phyloP scores from a whole-genome alignment of 2,113 vertebrate species.

The Chaenogobius annularis region DNA sequence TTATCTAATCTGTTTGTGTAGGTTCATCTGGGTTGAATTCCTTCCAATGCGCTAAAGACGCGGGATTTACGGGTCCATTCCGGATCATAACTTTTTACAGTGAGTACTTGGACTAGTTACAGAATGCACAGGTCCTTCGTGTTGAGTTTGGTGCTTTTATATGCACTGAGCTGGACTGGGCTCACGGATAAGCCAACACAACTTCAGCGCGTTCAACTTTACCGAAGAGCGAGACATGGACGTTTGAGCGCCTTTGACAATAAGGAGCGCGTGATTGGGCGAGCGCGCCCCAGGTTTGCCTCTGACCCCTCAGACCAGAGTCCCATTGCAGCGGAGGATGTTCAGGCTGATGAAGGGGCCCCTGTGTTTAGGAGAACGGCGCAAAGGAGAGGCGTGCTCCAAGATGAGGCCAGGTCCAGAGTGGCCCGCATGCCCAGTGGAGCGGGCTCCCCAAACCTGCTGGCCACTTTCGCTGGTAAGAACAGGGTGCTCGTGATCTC shows the following conservation, averaged over 20 bases:
- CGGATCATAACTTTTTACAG: slow-evolving; percentile 16
- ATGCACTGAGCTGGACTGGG: slow-evolving; percentile 74
- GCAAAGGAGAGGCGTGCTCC: slow-evolving; percentile 65
- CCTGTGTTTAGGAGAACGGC: slow-evolving; percentile 54
- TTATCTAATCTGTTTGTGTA: not conserved
- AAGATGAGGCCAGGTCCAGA: slow-evolving; percentile 82
- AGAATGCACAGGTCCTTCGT: slow-evolving; percentile 68
- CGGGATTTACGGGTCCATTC: slow-evolving; percentile 26
- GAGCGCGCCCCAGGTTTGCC: slow-evolving; percentile 38
- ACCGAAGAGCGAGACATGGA: slow-evolving; percentile 30
- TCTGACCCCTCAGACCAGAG: slow-evolving; percentile 60
- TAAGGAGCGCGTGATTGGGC: slow-evolving; percentile 16
- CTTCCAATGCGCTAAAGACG: slow-evolving; percentile 51
- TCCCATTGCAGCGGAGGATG: slow-evolving; percentile 21
- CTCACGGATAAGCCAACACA: slow-evolving; percentile 59
- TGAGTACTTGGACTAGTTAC: not conserved
- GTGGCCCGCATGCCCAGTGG: slow-evolving; percentile 80
- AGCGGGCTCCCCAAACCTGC: slow-evolving; percentile 86
- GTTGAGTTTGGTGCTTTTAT: slow-evolving; percentile 76
- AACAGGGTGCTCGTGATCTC: slow-evolving; percentile 93
- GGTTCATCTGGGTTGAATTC: slow-evolving; percentile 44
- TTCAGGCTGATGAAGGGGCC: slow-evolving; percentile 60
- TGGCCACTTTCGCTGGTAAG: slow-evolving; percentile 93
- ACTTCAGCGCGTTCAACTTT: slow-evolving; percentile 25
- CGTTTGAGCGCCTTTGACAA: slow-evolving; percentile 15